Conservation (phyloP, 2,797 vertebrate species). For the Enteromius anoplus region DNA sequence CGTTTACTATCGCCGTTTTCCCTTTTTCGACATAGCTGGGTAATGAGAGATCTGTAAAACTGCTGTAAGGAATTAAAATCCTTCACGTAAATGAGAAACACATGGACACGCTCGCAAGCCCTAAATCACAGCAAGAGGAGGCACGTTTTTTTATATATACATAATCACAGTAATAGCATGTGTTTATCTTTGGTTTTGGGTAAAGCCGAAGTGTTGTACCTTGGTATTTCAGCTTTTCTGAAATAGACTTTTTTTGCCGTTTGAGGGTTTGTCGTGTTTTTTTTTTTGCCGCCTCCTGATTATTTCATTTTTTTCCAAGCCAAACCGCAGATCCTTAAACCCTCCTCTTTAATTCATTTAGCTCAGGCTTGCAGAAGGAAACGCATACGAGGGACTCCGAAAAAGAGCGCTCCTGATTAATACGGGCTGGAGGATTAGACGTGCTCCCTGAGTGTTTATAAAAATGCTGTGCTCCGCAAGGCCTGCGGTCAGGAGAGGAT, state of each 20-base stretch:
- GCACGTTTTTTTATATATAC: conserved; percentile 76
- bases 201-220: conserved; percentile 77
- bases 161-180: conserved; percentile 86
- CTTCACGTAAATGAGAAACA: conserved; percentile 82
- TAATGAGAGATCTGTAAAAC: conserved; percentile 86
- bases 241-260: conserved; percentile 76
- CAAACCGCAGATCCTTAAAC: conserved; percentile 82
- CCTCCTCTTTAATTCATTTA: conserved; percentile 76
- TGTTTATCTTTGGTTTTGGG: conserved; percentile 90
- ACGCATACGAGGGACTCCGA: conserved; percentile 39
- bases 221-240: conserved; percentile 85
- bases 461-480: conserved; percentile 59
- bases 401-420: conserved; percentile 81
- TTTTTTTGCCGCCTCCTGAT: conserved; percentile 38
- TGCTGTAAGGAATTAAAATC: conserved; percentile 74
- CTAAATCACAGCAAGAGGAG: conserved; percentile 78
- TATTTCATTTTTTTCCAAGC: conserved; percentile 40
- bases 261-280: conserved; percentile 52
- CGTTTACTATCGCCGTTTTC: conserved; percentile 71
- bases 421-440: conserved; percentile 76
- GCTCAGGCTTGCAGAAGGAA: conserved; percentile 80
- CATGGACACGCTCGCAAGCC: conserved; percentile 83
- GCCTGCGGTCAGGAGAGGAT: conserved; percentile 51
- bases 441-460: conserved; percentile 78
- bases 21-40: conserved; percentile 82